Conservation (phyloP, 2,888 invertebrate genomes). For the Rhimphoctona megacephalus region DNA sequence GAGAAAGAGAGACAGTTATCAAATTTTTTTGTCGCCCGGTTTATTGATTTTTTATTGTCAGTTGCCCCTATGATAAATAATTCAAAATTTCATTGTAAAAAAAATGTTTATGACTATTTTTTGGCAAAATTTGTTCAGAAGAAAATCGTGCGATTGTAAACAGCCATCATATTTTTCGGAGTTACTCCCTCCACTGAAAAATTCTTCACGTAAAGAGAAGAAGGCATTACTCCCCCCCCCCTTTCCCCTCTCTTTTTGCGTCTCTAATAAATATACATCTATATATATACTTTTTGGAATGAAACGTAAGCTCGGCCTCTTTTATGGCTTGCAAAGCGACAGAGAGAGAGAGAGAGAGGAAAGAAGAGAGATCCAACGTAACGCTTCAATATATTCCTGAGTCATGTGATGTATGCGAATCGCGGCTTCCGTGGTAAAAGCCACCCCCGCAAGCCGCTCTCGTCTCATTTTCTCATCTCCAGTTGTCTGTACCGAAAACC, state of each 20-base stretch:
- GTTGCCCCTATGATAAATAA: no score
- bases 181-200: background rate
- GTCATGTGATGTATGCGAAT: constrained; percentile 53
- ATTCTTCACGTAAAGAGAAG: background rate
- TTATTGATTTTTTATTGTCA: no score
- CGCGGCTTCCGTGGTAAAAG: constrained; percentile 55
- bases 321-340: constrained; percentile 22
- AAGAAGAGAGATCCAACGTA: constrained; percentile 15
- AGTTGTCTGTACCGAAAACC: constrained; percentile 20
- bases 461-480: background rate
- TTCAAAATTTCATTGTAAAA: no score
- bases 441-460: constrained; percentile 5
- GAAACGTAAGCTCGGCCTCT: constrained; percentile 48
- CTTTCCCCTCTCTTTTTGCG: background rate
- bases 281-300: background rate
- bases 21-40: no score
- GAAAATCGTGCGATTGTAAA: background rate
- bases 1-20: no score
- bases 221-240: background rate
- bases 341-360: background rate
- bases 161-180: background rate
- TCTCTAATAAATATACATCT: background rate
- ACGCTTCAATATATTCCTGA: constrained; percentile 52
- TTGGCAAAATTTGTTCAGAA: no score
- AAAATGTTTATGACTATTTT: no score